Conservation (phyloP, 1,140 invertebrate species). For the Danaus plexippus region DNA sequence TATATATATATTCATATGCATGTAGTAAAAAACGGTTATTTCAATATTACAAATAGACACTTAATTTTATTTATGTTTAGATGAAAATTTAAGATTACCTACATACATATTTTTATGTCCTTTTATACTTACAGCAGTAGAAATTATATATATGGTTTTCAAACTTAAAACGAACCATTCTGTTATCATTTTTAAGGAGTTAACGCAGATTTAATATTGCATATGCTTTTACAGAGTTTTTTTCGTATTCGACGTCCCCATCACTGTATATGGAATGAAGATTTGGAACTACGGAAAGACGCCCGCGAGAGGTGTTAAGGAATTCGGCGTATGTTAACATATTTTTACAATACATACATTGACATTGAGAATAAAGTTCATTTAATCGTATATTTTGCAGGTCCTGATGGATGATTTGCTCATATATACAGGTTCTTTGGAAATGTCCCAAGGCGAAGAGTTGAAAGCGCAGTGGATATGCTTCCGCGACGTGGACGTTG, state of each 20-base stretch:
- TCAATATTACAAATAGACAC: no score
- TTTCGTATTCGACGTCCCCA: slow-evolving; percentile 83
- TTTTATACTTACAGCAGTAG: neutral
- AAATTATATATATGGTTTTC: neutral
- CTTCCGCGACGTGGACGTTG: slow-evolving; percentile 40
- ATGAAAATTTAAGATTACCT: no score
- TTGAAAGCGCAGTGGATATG: slow-evolving; percentile 56
- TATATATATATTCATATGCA: no score
- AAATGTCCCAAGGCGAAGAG: slow-evolving; percentile 55
- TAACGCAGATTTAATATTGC: no score
- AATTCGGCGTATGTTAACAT: slow-evolving; percentile 79
- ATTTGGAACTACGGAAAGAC: slow-evolving; percentile 91
- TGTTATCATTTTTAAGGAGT: no score
- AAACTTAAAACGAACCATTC: no score
- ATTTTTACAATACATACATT: slow-evolving; percentile 3
- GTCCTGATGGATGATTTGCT: slow-evolving; percentile 84
- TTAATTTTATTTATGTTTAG: no score
- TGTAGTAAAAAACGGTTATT: no score
- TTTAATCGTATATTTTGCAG: slow-evolving; percentile 49
- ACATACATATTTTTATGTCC: slow-evolving; percentile 3
- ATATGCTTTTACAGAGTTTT: slow-evolving; percentile 75
- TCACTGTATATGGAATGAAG: slow-evolving; percentile 81
- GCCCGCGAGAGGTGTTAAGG: slow-evolving; percentile 81
- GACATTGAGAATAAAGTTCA: neutral
- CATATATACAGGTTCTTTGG: slow-evolving; percentile 80